These are phyloP conservation scores for Geococcyx californianus DNA, from an alignment of 2,113 vertebrate species.

Conservation along the genomic window DNA sequence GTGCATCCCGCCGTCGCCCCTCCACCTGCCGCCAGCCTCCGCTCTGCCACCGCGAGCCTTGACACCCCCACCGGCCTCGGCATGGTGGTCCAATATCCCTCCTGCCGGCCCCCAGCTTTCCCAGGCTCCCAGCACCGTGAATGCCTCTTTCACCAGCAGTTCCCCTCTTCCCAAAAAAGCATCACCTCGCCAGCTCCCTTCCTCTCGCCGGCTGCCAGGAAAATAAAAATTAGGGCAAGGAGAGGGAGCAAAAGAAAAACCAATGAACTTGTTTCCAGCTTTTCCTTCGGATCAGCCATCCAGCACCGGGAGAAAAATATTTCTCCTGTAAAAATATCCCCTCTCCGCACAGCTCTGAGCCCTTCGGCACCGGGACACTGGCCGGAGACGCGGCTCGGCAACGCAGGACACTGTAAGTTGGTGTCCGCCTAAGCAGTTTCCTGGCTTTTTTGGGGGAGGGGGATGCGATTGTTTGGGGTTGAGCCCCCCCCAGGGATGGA, in stretches of 20 bases:
- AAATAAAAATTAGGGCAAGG: conserved; percentile 54
- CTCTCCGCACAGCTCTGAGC: not conserved
- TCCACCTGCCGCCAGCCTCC: conserved; percentile 15
- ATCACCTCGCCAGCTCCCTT: conserved; percentile 54
- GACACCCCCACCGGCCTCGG: accelerated
- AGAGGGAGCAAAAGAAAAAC: conserved; percentile 1
- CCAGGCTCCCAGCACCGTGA: not conserved
- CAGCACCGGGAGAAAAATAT: conserved; percentile 34
- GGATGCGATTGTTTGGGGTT: not conserved
- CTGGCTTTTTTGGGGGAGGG: not conserved
- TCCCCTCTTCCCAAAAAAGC: conserved; percentile 41
- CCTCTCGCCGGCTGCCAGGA: conserved; percentile 51
- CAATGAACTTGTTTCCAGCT: conserved; percentile 56
- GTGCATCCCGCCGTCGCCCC: not conserved
- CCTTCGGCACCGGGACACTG: not conserved
- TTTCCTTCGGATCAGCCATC: not conserved
- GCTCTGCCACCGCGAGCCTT: not conserved
- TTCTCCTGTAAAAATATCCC: not conserved
- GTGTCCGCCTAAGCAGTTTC: not conserved
- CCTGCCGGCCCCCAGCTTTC: not conserved
- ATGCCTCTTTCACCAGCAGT: conserved; percentile 16
- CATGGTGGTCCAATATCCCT: not conserved
- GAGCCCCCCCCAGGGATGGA: not conserved
- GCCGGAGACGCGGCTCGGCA: not conserved
- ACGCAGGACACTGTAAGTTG: conserved; percentile 32